Conservation (phyloP, 2,888 invertebrate genomes). For the Mythimna vitellina region DNA sequence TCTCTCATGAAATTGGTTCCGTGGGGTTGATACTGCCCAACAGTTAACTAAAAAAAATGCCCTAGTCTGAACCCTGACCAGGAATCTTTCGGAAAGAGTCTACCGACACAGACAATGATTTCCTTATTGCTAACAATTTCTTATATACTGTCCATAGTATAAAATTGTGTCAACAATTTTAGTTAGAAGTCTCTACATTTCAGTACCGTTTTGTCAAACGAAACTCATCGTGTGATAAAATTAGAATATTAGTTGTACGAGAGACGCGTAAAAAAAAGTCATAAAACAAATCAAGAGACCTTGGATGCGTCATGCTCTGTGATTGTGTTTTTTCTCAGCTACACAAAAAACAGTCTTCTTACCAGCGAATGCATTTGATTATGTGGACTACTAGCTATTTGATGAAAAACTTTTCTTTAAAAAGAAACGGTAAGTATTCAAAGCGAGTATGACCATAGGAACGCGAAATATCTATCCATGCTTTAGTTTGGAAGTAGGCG, state of each 20-base stretch:
- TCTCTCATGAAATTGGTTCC: too few relatives aligned
- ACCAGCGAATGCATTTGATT: conserved; percentile 20
- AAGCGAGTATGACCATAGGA: background rate
- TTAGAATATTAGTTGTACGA: conserved; percentile 14
- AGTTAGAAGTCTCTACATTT: background rate
- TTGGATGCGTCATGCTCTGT: conserved; percentile 9
- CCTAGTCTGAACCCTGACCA: too few relatives aligned
- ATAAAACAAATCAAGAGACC: conserved; percentile 8
- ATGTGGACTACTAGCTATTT: background rate
- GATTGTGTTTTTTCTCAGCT: background rate
- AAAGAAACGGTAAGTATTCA: background rate
- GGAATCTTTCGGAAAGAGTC: too few relatives aligned
- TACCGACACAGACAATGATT: too few relatives aligned
- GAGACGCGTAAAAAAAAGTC: conserved; percentile 2
- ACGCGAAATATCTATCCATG: background rate
- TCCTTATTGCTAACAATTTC: too few relatives aligned
- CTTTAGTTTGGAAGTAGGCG: background rate
- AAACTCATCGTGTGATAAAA: conserved; percentile 5
- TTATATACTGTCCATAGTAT: background rate
- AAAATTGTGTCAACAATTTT: background rate
- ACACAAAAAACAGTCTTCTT: background rate
- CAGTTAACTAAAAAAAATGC: too few relatives aligned
- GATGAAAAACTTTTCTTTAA: background rate
- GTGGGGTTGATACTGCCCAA: too few relatives aligned
- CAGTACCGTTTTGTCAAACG: background rate